Percentiles rank a stretch among this genome's conserved stretches.
phyloP scores from a whole-genome alignment of 2,888 invertebrate genomes.

The Ligdia adustata region DNA sequence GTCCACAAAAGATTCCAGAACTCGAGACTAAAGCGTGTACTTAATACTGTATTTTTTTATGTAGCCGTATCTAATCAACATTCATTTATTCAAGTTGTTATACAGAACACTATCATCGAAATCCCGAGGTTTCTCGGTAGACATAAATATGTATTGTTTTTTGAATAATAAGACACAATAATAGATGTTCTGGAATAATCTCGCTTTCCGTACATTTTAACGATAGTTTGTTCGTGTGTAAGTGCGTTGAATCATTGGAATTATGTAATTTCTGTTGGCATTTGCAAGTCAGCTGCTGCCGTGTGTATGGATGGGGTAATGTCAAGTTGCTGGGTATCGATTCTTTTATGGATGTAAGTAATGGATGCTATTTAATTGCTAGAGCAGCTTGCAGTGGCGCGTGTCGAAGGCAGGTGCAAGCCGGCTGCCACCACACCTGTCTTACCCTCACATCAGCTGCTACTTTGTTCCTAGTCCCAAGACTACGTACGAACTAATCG shows the following conservation, averaged over 20 bases:
- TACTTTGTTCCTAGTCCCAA: slow-evolving; percentile 56
- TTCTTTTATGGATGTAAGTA: slow-evolving; percentile 54
- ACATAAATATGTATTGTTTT: slow-evolving; percentile 39
- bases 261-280: slow-evolving; percentile 45
- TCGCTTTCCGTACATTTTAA: slow-evolving; percentile 34
- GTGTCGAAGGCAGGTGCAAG: slow-evolving; percentile 73
- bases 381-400: slow-evolving; percentile 78
- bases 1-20: not conserved
- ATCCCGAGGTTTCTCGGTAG: slow-evolving; percentile 39
- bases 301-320: slow-evolving; percentile 48
- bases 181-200: slow-evolving; percentile 33
- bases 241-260: slow-evolving; percentile 25
- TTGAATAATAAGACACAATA: slow-evolving; percentile 37
- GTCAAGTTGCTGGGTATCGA: slow-evolving; percentile 51
- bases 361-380: slow-evolving; percentile 59
- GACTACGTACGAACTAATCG: slow-evolving; percentile 13
- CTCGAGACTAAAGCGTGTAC: not conserved
- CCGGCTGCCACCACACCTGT: slow-evolving; percentile 82
- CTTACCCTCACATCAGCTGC: slow-evolving; percentile 73
- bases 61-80: slow-evolving; percentile 43
- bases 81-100: slow-evolving; percentile 48
- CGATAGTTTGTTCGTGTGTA: slow-evolving; percentile 29
- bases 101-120: slow-evolving; percentile 39
- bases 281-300: slow-evolving; percentile 58
- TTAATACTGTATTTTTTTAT: slow-evolving; percentile 32